Percentiles rank a stretch among this genome's conserved stretches.
Conservation (phyloP, 2,888 invertebrate genomes). For the Lasius platythorax region DNA sequence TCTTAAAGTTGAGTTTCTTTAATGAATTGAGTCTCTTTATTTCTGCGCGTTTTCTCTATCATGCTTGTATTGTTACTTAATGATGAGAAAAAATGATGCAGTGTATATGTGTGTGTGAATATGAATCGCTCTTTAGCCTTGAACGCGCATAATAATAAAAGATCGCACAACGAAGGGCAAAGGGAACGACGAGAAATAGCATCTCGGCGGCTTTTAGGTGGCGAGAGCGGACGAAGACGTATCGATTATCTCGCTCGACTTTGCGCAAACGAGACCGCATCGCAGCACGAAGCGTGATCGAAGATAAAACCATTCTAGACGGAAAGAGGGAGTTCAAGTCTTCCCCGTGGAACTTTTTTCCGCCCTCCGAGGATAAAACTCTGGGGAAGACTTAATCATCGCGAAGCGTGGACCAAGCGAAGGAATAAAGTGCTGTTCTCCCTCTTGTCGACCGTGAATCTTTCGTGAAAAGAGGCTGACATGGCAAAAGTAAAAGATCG, state of each 20-base stretch:
- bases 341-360: conserved; percentile 59
- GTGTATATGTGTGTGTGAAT: not conserved
- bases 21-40: not conserved
- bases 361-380: conserved; percentile 70
- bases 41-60: not conserved
- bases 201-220: conserved; percentile 61
- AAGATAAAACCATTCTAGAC: conserved; percentile 71
- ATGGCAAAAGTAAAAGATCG: not conserved
- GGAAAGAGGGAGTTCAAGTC: conserved; percentile 52
- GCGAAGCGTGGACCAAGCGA: conserved; percentile 37
- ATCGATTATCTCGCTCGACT: conserved; percentile 77
- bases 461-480: not conserved
- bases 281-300: conserved; percentile 75
- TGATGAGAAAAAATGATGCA: not conserved
- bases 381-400: conserved; percentile 74
- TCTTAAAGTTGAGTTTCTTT: not conserved
- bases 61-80: not conserved
- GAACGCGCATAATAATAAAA: conserved; percentile 32
- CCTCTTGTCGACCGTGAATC: conserved; percentile 64
- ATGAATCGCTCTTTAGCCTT: conserved; percentile 16
- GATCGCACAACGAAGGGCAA: conserved; percentile 42
- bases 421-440: conserved; percentile 31
- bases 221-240: conserved; percentile 75
- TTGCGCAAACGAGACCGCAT: conserved; percentile 78
- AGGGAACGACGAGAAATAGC: conserved; percentile 62